A percentile compares a stretch with the other conserved stretches of the same genome.
phyloP scores from a whole-genome alignment of 2,888 invertebrate genomes.

The Cistogaster globosa region DNA sequence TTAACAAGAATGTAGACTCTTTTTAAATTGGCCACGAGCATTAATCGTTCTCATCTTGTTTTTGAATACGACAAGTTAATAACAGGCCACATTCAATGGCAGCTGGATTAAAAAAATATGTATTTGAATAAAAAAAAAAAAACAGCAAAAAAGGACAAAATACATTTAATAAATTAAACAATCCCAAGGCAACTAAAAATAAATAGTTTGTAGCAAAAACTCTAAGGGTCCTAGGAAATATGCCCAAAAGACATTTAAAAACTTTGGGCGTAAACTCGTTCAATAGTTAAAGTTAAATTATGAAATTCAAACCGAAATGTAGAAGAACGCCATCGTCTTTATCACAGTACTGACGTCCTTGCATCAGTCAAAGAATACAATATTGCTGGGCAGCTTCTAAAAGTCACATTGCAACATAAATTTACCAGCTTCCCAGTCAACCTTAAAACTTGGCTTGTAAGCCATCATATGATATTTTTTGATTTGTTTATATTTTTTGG shows the following conservation, averaged over 20 bases:
- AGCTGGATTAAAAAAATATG: constrained; percentile 59
- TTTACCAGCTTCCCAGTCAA: constrained; percentile 20
- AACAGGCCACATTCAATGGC: constrained; percentile 76
- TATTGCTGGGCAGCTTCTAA: constrained; percentile 51
- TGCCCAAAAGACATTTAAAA: constrained; percentile 26
- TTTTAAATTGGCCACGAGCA: constrained; percentile 79
- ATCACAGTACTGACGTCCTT: constrained; percentile 62
- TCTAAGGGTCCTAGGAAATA: constrained; percentile 23
- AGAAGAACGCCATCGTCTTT: constrained; percentile 52
- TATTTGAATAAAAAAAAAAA: constrained; percentile 21
- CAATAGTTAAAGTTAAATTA: constrained; percentile 35
- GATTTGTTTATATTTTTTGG: constrained; percentile 39
- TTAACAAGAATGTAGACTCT: constrained; percentile 72
- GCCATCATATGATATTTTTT: constrained; percentile 10
- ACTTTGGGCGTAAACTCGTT: constrained; percentile 51
- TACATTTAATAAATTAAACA: constrained; percentile 53
- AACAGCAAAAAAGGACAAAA: constrained; percentile 34
- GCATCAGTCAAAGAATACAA: constrained; percentile 52
- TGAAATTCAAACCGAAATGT: constrained; percentile 13
- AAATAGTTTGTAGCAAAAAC: constrained; percentile 62
- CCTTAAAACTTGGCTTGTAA: constrained; percentile 19
- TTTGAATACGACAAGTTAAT: constrained; percentile 80
- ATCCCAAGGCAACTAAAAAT: constrained; percentile 47
- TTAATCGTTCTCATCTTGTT: constrained; percentile 80
- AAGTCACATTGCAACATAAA: constrained; percentile 36